A percentile compares a stretch with the other conserved stretches of the same genome.
These are phyloP conservation scores for zebrafish (Danio rerio) DNA, from an alignment of 2,113 vertebrate species.

Conservation along the genomic window DNA sequence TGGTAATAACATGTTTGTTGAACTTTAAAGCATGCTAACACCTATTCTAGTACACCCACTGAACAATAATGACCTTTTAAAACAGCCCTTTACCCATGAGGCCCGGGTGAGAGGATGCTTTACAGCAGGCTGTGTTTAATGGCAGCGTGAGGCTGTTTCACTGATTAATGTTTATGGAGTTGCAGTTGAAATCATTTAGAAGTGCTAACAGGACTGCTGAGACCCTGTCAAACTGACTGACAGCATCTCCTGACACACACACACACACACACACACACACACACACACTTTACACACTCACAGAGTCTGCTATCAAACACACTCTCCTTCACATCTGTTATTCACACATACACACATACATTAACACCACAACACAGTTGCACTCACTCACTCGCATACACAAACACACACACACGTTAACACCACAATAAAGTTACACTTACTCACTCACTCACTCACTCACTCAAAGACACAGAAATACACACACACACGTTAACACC, in stretches of 20 bases:
- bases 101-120: not conserved
- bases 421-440: too few relatives aligned
- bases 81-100: not conserved
- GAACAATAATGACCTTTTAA: too few relatives aligned
- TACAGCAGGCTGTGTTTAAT: slow-evolving; percentile 8
- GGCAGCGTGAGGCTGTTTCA: not conserved
- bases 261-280: not conserved
- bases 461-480: too few relatives aligned
- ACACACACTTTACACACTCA: not conserved
- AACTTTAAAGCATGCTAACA: too few relatives aligned
- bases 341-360: not conserved
- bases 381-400: not conserved
- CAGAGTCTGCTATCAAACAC: not conserved
- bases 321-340: not conserved
- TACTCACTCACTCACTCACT: not conserved
- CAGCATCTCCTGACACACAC: not conserved
- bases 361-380: too few relatives aligned
- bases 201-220: slow-evolving; percentile 22
- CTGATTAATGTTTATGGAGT: slow-evolving; percentile 9
- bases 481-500: not conserved
- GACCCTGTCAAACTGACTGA: not conserved
- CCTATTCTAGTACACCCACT: too few relatives aligned
- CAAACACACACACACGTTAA: too few relatives aligned
- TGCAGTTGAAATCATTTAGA: slow-evolving; percentile 8
- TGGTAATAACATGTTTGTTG: too few relatives aligned